Percentiles rank a stretch among this genome's conserved stretches.
These are phyloP conservation scores for Sander lucioperca DNA, from an alignment of 2,113 vertebrate species.

Conservation along the genomic window DNA sequence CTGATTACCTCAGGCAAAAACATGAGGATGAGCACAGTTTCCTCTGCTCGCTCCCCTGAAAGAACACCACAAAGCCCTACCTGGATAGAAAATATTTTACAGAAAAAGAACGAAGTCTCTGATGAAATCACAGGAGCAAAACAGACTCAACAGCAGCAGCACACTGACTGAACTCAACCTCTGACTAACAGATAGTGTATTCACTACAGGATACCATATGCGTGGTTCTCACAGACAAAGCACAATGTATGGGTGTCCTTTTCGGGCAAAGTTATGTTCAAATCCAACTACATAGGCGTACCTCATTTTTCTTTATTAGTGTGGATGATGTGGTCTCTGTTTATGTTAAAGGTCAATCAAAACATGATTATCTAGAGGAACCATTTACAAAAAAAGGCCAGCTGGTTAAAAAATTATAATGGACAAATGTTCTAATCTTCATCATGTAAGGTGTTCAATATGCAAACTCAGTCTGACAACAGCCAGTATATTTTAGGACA, in stretches of 20 bases:
- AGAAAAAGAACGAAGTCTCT: slow-evolving; percentile 74
- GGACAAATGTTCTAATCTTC: not conserved
- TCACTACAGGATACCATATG: not conserved
- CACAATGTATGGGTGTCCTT: slow-evolving; percentile 50
- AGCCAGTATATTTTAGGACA: not conserved
- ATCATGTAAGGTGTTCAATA: not conserved
- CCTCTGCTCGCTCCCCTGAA: slow-evolving; percentile 67
- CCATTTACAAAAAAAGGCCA: not conserved
- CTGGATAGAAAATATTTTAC: slow-evolving; percentile 80
- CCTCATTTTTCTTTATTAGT: slow-evolving; percentile 36
- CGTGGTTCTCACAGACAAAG: slow-evolving; percentile 36
- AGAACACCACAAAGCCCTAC: slow-evolving; percentile 70
- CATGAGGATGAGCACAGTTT: slow-evolving; percentile 80
- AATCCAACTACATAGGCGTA: slow-evolving; percentile 31
- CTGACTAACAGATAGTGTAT: not conserved
- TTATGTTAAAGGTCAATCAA: slow-evolving; percentile 14
- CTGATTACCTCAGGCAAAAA: slow-evolving; percentile 90
- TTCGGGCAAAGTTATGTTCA: slow-evolving; percentile 25
- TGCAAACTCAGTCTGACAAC: not conserved
- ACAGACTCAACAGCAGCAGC: slow-evolving; percentile 29
- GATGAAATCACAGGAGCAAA: slow-evolving; percentile 57
- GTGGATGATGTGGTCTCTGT: not conserved
- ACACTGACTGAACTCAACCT: slow-evolving; percentile 24
- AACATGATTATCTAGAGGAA: not conserved
- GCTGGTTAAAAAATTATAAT: not conserved